A percentile compares a stretch with the other conserved stretches of the same genome.
phyloP scores from a whole-genome alignment of 2,113 vertebrate species.

The Eretmochelys imbricata region DNA sequence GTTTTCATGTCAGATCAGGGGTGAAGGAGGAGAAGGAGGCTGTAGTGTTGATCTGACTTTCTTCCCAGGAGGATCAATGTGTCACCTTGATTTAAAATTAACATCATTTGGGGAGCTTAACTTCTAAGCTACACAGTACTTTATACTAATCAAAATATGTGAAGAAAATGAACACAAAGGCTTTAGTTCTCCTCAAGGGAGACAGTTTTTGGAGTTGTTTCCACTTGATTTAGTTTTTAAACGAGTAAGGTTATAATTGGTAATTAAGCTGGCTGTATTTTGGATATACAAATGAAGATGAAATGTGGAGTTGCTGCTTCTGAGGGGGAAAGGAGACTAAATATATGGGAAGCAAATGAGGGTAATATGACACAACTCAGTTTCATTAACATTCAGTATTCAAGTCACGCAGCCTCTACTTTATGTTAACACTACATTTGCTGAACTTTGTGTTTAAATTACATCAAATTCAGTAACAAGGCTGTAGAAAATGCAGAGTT shows the following conservation, averaged over 20 bases:
- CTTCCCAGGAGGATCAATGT: background rate
- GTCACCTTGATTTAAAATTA: slow-evolving; percentile 55
- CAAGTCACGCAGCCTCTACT: slow-evolving; percentile 17
- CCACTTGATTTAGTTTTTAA: slow-evolving; percentile 65
- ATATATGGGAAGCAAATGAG: slow-evolving; percentile 62
- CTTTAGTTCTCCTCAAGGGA: slow-evolving; percentile 51
- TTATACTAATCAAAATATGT: slow-evolving; percentile 59
- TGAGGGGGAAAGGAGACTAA: slow-evolving; percentile 48
- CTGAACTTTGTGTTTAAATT: slow-evolving; percentile 18
- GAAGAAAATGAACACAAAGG: slow-evolving; percentile 59
- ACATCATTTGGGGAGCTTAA: slow-evolving; percentile 50
- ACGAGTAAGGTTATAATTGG: slow-evolving; percentile 59
- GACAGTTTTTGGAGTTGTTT: slow-evolving; percentile 48
- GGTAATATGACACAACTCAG: slow-evolving; percentile 54
- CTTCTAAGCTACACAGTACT: slow-evolving; percentile 34
- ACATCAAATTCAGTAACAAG: background rate
- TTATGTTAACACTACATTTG: slow-evolving; percentile 25
- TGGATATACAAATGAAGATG: slow-evolving; percentile 58
- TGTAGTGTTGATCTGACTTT: background rate
- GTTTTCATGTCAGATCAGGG: background rate
- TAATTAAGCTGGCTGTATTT: slow-evolving; percentile 63
- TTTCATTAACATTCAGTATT: slow-evolving; percentile 53
- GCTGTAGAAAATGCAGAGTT: background rate
- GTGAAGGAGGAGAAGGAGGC: slow-evolving; percentile 38
- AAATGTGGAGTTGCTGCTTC: slow-evolving; percentile 52